Base-by-base conservation (phyloP, 2,888 invertebrate genomes). In the Candidula unifasciata region DNA sequence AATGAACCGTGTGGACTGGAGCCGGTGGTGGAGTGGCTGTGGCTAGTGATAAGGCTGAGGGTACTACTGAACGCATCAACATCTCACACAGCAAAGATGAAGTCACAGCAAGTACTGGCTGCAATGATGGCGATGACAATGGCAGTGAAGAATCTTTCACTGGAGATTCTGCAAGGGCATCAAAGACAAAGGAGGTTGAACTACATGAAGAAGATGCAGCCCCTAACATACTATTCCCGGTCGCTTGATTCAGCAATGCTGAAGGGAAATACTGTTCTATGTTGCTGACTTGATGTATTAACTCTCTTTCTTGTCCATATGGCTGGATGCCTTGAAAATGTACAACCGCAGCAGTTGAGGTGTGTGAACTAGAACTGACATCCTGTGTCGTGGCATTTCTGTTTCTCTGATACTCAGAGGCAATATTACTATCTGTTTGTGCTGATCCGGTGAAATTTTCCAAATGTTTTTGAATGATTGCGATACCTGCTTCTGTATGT, bases 101-200 rank as follows among this genome's bases (percentile, higher is more conserved):
- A 24, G 60, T 81, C 24, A 73, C 60, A 60, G 37, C 33, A 30
- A 54, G 52, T 0, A 57, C 57, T 54, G 81, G 76, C 21, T 74
- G 74, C n/a, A 76, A 24, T 66, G 30, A 66, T 21, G 82, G 52
- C 18, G 73, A 66, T 37, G 73, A 37, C 66, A 66, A 18, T 1
- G 10, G 3, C 44, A 57, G n/a, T 35, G 74, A 64, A n/a, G 35
- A 30, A n/a, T 76, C 74, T 76, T 76, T 82, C 33, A 74, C 64
- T 30, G 82, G 82, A 35, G 82, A 82, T 18, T 82, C 82, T 54
- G 76, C 76, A 21, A 82, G 54, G n/a, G 82, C 82, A 76, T 82
- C 82, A 82, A 82, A 82, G 8, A 82, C 69, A 69, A 71, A 80
- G 13, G 69, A 69, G 2, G 69, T 30, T 18, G 80, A 80, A 35